Percentiles rank a stretch among this genome's conserved stretches.
Conservation (phyloP, 2,113 vertebrate species). For the Pomatorhinus ruficollis region DNA sequence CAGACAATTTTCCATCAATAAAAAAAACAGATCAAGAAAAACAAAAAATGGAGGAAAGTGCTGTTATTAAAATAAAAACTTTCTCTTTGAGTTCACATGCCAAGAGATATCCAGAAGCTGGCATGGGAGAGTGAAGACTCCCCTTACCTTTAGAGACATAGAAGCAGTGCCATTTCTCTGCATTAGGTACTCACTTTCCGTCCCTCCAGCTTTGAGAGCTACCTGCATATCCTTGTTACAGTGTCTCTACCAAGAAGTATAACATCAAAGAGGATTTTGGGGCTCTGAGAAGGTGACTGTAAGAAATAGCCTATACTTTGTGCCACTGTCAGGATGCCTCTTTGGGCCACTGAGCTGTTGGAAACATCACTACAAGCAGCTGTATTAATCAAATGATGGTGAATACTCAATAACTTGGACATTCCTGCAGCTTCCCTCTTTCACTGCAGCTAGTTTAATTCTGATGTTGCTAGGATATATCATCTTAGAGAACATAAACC, state of each 20-base stretch:
- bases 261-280: neutral
- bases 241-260: neutral
- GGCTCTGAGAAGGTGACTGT: neutral
- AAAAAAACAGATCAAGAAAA: neutral
- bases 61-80: neutral
- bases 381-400: neutral
- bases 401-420: neutral
- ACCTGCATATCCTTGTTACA: neutral
- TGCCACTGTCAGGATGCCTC: neutral
- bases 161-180: neutral
- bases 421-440: neutral
- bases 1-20: neutral
- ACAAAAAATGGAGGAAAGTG: neutral
- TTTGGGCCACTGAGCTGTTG: neutral
- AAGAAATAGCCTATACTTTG: neutral
- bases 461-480: conserved; percentile 59
- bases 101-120: neutral
- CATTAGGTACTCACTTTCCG: neutral
- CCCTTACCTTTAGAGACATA: neutral
- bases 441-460: conserved; percentile 1
- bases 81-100: neutral
- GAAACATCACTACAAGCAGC: neutral
- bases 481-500: conserved; percentile 34
- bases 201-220: neutral
- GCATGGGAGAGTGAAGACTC: neutral